phyloP scores from a whole-genome alignment of 2,888 invertebrate genomes.

The Conomelus anceps region DNA sequence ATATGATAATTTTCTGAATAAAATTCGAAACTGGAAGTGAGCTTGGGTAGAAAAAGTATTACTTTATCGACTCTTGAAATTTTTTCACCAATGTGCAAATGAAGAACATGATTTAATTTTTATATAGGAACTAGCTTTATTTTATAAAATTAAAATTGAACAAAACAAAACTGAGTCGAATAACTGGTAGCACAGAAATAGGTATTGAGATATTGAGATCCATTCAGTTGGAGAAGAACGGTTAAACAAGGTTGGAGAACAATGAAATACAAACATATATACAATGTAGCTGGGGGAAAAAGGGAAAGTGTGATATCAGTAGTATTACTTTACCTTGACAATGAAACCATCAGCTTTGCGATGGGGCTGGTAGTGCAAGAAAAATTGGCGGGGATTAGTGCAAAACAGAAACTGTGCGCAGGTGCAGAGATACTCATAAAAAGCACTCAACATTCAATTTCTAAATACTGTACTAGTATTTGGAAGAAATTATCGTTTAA shows the following conservation, averaged over 20 bases:
- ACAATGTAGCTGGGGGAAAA: neutral
- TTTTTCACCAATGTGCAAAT: no score
- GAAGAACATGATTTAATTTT: neutral
- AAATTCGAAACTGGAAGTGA: no score
- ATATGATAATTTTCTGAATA: no score
- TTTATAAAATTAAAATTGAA: neutral
- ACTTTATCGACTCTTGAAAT: neutral
- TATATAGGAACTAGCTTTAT: no score
- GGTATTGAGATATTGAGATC: neutral
- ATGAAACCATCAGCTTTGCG: conserved; percentile 85
- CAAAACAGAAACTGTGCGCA: conserved; percentile 22
- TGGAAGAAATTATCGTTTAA: neutral
- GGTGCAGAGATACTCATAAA: neutral
- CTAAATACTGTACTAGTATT: neutral
- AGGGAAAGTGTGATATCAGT: neutral
- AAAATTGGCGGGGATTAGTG: conserved; percentile 21
- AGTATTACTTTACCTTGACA: conserved; percentile 81
- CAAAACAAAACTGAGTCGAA: neutral
- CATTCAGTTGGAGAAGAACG: neutral
- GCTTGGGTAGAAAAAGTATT: neutral
- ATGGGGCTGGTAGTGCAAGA: conserved; percentile 57
- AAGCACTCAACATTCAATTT: neutral
- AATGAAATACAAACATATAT: neutral
- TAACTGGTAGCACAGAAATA: neutral
- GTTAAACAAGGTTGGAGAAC: neutral